Evolutionary conservation across 2,113 vertebrate genomes (phyloP).

Genomic region (Tringa solitaria): DNA sequence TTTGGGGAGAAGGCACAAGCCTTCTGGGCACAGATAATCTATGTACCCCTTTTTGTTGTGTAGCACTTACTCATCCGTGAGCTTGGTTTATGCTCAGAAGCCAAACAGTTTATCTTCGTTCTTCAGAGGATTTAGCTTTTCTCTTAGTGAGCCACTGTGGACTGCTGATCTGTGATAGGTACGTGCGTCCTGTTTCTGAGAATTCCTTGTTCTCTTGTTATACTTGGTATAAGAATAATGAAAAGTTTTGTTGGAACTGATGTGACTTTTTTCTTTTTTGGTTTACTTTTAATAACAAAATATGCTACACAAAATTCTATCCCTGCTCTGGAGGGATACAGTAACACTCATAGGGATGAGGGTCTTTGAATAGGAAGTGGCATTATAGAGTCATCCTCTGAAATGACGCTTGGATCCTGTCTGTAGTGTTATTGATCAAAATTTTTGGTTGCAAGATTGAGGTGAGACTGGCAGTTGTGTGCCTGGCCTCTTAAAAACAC

Average conservation of each 20-base stretch:
- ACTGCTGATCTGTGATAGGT: not conserved
- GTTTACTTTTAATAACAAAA: not conserved
- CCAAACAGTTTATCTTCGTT: not conserved
- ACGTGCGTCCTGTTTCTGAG: not conserved
- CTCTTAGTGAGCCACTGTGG: accelerated
- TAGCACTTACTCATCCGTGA: accelerated
- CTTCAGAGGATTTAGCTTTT: not conserved
- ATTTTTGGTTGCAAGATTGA: not conserved
- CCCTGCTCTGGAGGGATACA: not conserved
- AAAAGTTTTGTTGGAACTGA: not conserved
- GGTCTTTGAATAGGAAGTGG: not conserved
- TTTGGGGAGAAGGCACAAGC: not conserved
- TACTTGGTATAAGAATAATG: not conserved
- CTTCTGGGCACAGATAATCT: not conserved
- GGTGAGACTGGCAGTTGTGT: not conserved
- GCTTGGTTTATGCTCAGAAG: not conserved
- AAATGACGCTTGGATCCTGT: not conserved
- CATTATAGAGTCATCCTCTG: not conserved
- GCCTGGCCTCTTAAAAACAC: not conserved
- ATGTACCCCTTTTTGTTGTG: accelerated
- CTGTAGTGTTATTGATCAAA: not conserved
- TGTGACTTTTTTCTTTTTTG: not conserved
- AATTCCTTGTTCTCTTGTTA: not conserved
- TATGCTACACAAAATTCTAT: not conserved
- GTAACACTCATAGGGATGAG: not conserved